These are phyloP conservation scores for Hylaeus anthracinus DNA, from an alignment of 1,140 invertebrate genomes.

Conservation along the genomic window DNA sequence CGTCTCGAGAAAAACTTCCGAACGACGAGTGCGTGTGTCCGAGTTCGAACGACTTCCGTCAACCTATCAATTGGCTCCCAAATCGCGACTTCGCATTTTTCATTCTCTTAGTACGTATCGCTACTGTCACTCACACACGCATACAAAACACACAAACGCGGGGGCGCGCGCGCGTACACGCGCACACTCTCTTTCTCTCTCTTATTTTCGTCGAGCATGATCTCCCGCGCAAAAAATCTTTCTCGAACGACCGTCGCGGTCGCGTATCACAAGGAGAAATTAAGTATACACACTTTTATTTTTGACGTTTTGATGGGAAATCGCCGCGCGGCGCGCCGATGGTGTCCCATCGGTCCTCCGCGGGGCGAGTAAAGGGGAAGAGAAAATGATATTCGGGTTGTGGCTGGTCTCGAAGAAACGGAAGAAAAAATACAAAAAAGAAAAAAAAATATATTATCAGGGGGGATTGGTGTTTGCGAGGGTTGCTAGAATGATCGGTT, in stretches of 20 bases:
- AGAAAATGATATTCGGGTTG: constrained; percentile 40
- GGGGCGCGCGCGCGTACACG: constrained; percentile 2
- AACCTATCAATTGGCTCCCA: constrained; percentile 78
- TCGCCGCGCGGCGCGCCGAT: background rate
- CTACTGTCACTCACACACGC: constrained; percentile 7
- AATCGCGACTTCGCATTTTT: constrained; percentile 52
- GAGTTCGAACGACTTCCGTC: constrained; percentile 68
- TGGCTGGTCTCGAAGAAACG: constrained; percentile 41
- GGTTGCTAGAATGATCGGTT: constrained; percentile 61
- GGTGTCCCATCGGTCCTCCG: background rate
- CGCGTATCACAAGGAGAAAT: constrained; percentile 74
- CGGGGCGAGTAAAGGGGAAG: constrained; percentile 24
- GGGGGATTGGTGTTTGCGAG: constrained; percentile 39
- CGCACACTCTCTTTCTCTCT: constrained; percentile 16
- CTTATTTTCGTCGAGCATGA: constrained; percentile 36
- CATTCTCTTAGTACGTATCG: constrained; percentile 54
- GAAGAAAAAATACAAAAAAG: constrained; percentile 22
- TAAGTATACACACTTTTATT: constrained; percentile 68
- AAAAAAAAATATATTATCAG: constrained; percentile 32
- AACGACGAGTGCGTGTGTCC: background rate
- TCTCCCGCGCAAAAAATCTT: constrained; percentile 30
- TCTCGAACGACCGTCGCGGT: constrained; percentile 21
- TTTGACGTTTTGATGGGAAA: constrained; percentile 23
- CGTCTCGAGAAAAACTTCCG: background rate
- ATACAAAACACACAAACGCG: background rate